Evolutionary conservation across 2,797 vertebrate species (phyloP).

Genomic region (Coregonus suidteri): DNA sequence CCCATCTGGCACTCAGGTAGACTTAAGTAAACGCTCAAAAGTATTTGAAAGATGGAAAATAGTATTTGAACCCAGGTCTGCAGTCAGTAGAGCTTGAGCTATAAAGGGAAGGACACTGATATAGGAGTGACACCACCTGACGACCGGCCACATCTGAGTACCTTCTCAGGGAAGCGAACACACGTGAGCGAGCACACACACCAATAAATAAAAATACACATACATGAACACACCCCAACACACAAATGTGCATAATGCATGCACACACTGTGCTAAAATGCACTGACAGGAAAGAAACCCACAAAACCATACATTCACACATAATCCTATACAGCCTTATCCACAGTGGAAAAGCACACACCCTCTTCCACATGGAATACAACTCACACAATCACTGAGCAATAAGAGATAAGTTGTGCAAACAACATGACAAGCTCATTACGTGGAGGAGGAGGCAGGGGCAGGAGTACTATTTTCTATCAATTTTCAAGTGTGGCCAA

Average conservation of each 20-base stretch:
- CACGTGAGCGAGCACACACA: neutral
- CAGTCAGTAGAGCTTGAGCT: slow-evolving; percentile 33
- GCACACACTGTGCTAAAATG: too few species aligned
- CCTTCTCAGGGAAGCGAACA: slow-evolving; percentile 33
- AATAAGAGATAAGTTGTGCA: slow-evolving; percentile 39
- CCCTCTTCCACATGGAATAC: slow-evolving; percentile 25
- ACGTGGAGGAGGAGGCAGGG: slow-evolving; percentile 25
- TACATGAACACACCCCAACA: neutral
- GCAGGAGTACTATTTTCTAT: slow-evolving; percentile 2
- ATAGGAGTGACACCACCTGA: slow-evolving; percentile 17
- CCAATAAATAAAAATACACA: neutral
- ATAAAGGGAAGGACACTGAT: slow-evolving; percentile 54
- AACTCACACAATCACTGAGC: slow-evolving; percentile 18
- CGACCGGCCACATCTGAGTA: slow-evolving; percentile 37
- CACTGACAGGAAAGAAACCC: neutral
- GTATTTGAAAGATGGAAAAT: neutral
- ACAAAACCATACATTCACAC: slow-evolving; percentile 19
- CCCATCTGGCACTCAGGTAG: neutral
- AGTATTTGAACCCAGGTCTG: neutral
- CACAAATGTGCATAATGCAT: neutral
- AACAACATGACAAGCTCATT: slow-evolving; percentile 13
- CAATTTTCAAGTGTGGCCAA: slow-evolving; percentile 1
- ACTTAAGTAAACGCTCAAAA: neutral
- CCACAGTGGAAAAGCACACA: slow-evolving; percentile 12
- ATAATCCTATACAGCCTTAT: neutral